Percentiles rank a stretch among this genome's conserved stretches.
Conservation (phyloP, 2,888 invertebrate species). For the Acrocera orbiculus region DNA sequence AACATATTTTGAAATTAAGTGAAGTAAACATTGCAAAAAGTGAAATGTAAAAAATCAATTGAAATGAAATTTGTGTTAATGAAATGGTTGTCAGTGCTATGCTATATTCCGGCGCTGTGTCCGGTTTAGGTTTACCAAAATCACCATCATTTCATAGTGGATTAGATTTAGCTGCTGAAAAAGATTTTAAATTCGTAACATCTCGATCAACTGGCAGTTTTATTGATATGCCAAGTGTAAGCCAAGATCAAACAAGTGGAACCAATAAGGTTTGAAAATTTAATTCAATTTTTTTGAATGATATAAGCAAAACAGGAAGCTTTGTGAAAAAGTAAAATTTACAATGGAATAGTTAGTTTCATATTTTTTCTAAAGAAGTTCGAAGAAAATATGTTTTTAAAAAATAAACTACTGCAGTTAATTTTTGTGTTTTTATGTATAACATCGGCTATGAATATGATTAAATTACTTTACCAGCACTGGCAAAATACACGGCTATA, state of each 20-base stretch:
- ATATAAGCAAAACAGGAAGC: slow-evolving; percentile 1
- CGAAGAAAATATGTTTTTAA: too few relatives aligned
- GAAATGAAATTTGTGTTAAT: slow-evolving; percentile 16
- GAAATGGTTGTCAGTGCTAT: slow-evolving; percentile 33
- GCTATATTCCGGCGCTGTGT: slow-evolving; percentile 31
- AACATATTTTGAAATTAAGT: too few relatives aligned
- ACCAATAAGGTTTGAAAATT: slow-evolving; percentile 6
- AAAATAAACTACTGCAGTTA: too few relatives aligned
- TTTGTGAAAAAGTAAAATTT: too few relatives aligned
- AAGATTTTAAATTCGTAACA: slow-evolving; percentile 12
- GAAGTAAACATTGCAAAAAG: too few relatives aligned
- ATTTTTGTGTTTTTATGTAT: too few relatives aligned
- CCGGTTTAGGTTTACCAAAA: slow-evolving; percentile 57
- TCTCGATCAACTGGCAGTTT: slow-evolving; percentile 16
- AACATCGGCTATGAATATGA: too few relatives aligned
- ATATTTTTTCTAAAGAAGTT: too few relatives aligned
- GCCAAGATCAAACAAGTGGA: slow-evolving; percentile 13
- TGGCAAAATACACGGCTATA: too few relatives aligned
- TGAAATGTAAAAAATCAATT: slow-evolving; percentile 3
- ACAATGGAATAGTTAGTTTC: too few relatives aligned
- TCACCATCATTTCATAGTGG: slow-evolving; percentile 80
- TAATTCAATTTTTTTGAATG: too few relatives aligned
- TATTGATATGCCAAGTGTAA: slow-evolving; percentile 23
- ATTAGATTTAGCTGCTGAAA: slow-evolving; percentile 55
- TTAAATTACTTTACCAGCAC: too few relatives aligned